phyloP scores from a whole-genome alignment of 2,113 vertebrate genomes.

The Bettongia penicillata region DNA sequence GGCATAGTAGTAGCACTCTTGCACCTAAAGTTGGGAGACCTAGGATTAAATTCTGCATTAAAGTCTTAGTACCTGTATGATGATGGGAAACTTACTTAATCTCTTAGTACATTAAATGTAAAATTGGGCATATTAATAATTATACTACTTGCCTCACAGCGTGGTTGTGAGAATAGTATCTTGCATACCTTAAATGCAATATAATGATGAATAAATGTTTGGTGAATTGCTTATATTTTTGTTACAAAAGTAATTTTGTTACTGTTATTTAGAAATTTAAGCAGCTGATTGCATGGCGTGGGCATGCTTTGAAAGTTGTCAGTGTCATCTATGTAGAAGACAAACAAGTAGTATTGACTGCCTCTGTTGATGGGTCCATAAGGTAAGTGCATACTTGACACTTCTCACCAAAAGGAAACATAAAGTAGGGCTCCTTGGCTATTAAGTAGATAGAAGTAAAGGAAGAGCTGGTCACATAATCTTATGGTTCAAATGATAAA shows the following conservation, averaged over 20 bases:
- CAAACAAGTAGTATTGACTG: slow-evolving; percentile 80
- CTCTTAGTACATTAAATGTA: neutral
- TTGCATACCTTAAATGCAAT: neutral
- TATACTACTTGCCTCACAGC: neutral
- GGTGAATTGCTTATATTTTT: neutral
- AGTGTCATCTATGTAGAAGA: slow-evolving; percentile 79
- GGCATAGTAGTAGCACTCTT: neutral
- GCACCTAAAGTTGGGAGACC: neutral
- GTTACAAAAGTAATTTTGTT: neutral
- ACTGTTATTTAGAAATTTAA: slow-evolving; percentile 77
- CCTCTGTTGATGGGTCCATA: slow-evolving; percentile 82
- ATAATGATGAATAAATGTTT: neutral
- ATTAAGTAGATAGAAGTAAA: neutral
- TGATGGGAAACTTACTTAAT: neutral
- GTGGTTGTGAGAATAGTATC: neutral
- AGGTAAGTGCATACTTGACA: slow-evolving; percentile 72
- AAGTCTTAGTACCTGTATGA: neutral
- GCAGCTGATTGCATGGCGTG: slow-evolving; percentile 82
- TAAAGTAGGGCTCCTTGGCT: neutral
- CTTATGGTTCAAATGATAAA: neutral
- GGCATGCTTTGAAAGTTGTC: slow-evolving; percentile 80
- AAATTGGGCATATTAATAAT: neutral
- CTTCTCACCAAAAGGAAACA: neutral
- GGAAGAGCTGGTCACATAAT: neutral
- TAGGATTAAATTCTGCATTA: neutral